A percentile compares a stretch with the other conserved stretches of the same genome.
phyloP scores from a whole-genome alignment of 2,888 invertebrate genomes.

The Drosophila lutescens region DNA sequence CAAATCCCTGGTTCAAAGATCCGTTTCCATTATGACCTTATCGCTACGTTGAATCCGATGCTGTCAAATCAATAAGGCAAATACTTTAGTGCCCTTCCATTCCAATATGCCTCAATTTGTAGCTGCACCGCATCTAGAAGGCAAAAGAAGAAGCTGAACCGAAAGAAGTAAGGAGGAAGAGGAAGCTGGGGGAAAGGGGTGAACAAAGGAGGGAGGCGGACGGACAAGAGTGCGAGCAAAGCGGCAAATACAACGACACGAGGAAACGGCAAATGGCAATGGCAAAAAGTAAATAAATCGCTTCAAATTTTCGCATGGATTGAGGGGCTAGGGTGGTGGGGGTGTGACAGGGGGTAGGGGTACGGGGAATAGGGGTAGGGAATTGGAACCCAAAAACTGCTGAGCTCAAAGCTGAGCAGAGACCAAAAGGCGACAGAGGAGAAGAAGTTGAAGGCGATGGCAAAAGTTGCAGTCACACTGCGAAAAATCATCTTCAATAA shows the following conservation, averaged over 20 bases:
- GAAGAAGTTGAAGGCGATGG: constrained; percentile 37
- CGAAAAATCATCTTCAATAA: not conserved
- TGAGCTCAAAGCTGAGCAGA: constrained; percentile 60
- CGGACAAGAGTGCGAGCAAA: constrained; percentile 14
- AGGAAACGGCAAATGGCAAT: constrained; percentile 53
- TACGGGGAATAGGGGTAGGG: not conserved
- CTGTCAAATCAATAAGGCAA: constrained; percentile 49
- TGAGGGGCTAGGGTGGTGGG: constrained; percentile 48
- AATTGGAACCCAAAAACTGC: constrained; percentile 62
- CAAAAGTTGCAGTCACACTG: constrained; percentile 39
- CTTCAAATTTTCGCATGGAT: constrained; percentile 77
- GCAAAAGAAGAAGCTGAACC: constrained; percentile 15
- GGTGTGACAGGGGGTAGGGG: not conserved
- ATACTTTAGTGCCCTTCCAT: constrained; percentile 49
- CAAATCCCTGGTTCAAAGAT: constrained; percentile 36
- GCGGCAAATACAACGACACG: constrained; percentile 48
- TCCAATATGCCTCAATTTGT: constrained; percentile 68
- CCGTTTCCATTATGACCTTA: constrained; percentile 41
- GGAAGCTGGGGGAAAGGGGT: not conserved
- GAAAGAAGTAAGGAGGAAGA: constrained; percentile 3
- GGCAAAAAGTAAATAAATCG: constrained; percentile 74
- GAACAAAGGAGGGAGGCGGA: constrained; percentile 1
- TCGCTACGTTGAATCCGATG: constrained; percentile 44
- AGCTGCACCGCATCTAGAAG: constrained; percentile 64
- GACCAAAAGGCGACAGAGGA: constrained; percentile 18